Base-by-base conservation (phyloP, 2,797 vertebrate species). In the Sitta carolinensis region DNA sequence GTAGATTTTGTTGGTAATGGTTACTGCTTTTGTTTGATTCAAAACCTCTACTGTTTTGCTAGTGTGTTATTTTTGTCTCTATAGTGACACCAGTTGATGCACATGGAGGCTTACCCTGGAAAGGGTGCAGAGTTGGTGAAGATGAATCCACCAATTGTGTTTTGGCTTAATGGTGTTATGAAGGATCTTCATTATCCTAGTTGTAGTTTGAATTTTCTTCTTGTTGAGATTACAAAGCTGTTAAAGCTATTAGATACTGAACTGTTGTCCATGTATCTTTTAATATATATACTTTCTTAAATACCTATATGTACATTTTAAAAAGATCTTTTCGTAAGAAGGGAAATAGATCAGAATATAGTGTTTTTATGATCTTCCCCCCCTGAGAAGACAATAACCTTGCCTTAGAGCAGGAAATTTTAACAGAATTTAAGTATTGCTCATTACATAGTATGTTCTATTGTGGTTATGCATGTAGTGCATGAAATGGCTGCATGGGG, bases 71-170 rank as follows among this genome's bases (percentile, higher is more conserved):
- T 90, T 86, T 90, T 94, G 64, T 95, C 51, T 81, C 77, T 94
- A 3, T 75, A 94, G 75, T 94, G 91, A 95, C 76, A 93, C 38
- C 83, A 93, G 29, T 80, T 96, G 96, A 90, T 94, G 79, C 43
- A 68, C 55, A 51, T 59, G 74, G 84, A 94, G 45, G 74, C 32
- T 95, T 85, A 77, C n/a, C n/a, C 23, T 74, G 57, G 52, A 47
- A 90, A 61, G 64, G 50, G 52, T 94, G 85, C 84, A 78, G 27
- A 52, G 57, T 84, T 87, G 55, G 64, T 54, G 32, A 91, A 67
- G 83, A 10, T 90, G 72, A 92, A 89, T 62, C 51, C 75, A 76
- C 40, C 67, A 78, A 3, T 63, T 52, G 27, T 74, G 6, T 77
- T 93, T 66, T 4, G 9, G 77, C 26, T 81, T 95, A 38, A 15